Evolutionary conservation across 1,140 invertebrate genomes (phyloP).

Genomic region (Cardiocondyla obscurior): DNA sequence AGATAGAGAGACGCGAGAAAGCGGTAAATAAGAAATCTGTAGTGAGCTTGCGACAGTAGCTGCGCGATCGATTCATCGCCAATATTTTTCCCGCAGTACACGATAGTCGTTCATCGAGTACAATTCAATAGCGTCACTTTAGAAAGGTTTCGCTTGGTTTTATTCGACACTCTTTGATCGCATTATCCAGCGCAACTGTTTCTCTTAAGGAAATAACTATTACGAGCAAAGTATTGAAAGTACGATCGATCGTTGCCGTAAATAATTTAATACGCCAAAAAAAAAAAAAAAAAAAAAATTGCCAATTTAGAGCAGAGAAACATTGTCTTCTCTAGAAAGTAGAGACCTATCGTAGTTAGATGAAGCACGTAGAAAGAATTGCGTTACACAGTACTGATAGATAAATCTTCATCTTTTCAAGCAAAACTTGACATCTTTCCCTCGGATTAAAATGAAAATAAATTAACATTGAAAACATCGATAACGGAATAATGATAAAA

Average conservation of each 20-base stretch:
- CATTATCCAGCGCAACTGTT: not conserved
- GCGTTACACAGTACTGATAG: conserved; percentile 25
- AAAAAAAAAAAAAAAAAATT: no score
- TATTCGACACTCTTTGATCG: not conserved
- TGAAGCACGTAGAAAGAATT: conserved; percentile 46
- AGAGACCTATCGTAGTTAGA: conserved; percentile 54
- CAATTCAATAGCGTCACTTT: not conserved
- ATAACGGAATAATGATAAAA: not conserved
- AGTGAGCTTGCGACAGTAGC: conserved; percentile 64
- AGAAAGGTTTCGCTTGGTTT: not conserved
- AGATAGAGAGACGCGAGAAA: conserved; percentile 57
- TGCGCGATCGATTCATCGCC: conserved; percentile 18
- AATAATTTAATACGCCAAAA: no score
- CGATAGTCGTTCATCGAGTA: not conserved
- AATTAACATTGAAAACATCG: not conserved
- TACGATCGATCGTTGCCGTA: not conserved
- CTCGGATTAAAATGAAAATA: not conserved
- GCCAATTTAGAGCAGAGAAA: not conserved
- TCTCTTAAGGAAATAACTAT: not conserved
- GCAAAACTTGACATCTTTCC: not conserved
- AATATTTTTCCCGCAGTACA: not conserved
- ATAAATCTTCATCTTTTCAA: not conserved
- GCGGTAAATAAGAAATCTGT: conserved; percentile 75
- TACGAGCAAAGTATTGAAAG: not conserved
- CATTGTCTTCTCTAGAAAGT: not conserved